Base-by-base conservation (phyloP, 2,797 vertebrate genomes). In the Gambelia wislizenii region DNA sequence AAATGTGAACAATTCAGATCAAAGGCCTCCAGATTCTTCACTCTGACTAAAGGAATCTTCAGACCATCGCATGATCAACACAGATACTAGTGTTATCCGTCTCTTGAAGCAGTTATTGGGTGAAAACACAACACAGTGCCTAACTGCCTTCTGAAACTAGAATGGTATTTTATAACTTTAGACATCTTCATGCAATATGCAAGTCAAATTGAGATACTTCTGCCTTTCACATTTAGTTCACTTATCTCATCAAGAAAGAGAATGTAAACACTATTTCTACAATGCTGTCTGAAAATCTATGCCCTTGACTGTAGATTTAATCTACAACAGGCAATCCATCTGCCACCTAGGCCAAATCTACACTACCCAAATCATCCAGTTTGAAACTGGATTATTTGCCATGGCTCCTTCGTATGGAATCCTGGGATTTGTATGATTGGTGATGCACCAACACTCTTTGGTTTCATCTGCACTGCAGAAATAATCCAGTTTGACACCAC, bases 11-110 rank as follows among this genome's bases (percentile, higher is more conserved):
- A 89, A 27, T 49, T 76, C 61, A 92, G 92, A 61, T 33, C 0
- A 0, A 7, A 90, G 2, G 9, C 64, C 33, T 54, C 9, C 76
- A 39, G 10, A 22, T 42, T n/a, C 39, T 47, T 39, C 8, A 18
- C 30, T 67, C 27, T 64, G 10, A 16, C 0, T 0, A 59, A 6
- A 18, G 1, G 3, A 0, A 0, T 47, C 64, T 36, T 86, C 61
- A 80, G 30, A 87, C 70, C 5, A 0, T 0, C 22, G 86, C 47
- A 42, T 59, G 87, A 83, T 14, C 72, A 44, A 52, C 33, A 14
- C 27, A 85, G 16, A 89, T 47, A 25, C 0, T 0, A 36, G 2
- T n/a, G 78, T 87, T 83, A 4, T n/a, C 16, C 88, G 6, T 87
- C 75, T 1, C 72, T 87, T 39, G 5, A 42, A 20, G 20, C 61